These are phyloP conservation scores for Nautilus pompilius DNA, from an alignment of 1,140 invertebrate species.

Conservation along the genomic window DNA sequence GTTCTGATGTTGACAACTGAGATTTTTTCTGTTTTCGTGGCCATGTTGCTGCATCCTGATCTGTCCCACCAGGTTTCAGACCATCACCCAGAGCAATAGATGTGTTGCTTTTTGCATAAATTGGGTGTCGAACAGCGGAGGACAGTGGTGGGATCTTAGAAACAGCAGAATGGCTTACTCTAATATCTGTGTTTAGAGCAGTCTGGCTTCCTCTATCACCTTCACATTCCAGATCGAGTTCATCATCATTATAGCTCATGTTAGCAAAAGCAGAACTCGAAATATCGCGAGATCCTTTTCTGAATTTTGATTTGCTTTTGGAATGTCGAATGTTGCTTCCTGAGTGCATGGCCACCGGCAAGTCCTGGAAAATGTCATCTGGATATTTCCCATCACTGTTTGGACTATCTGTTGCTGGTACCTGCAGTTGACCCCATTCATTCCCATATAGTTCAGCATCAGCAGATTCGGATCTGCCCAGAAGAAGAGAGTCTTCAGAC, in stretches of 20 bases:
- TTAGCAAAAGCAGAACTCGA: conserved; percentile 42
- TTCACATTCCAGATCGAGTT: conserved; percentile 29
- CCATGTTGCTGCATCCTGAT: conserved; percentile 45
- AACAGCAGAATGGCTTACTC: conserved; percentile 5
- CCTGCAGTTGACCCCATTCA: not conserved
- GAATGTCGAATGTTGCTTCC: conserved; percentile 18
- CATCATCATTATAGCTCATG: conserved; percentile 50
- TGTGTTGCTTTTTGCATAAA: conserved; percentile 23
- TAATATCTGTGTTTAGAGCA: conserved; percentile 2
- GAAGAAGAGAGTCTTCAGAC: not conserved
- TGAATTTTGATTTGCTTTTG: conserved; percentile 23
- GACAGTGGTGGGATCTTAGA: conserved; percentile 6
- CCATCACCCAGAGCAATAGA: conserved; percentile 25
- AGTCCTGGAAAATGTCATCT: no score
- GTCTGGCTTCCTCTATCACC: not conserved
- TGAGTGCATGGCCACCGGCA: conserved; percentile 11
- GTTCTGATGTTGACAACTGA: no score
- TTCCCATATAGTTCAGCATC: not conserved
- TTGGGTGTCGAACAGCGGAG: conserved; percentile 17
- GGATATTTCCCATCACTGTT: not conserved
- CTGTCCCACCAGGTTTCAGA: conserved; percentile 14
- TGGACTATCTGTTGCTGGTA: not conserved
- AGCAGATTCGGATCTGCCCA: no score
- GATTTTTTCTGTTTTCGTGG: conserved; percentile 40
- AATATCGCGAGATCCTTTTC: conserved; percentile 18